Evolutionary conservation across 2,888 invertebrate species (phyloP), one percentile per base, ranked within the genome.

Genomic region (Stomorhina lunata): DNA sequence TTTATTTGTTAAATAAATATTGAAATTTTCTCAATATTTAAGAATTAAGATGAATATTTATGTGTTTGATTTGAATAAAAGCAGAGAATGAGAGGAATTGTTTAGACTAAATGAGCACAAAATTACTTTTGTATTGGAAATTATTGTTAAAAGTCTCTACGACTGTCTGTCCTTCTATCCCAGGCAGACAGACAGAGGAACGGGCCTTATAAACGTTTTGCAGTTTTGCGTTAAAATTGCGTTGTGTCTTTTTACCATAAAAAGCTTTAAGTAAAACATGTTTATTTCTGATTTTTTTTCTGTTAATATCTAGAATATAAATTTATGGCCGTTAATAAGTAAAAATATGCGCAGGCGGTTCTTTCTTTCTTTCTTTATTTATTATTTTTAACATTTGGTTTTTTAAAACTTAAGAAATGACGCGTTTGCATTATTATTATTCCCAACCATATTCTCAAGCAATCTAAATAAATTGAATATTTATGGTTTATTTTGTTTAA

Each of bases 311-410:
- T 79, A 61, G 63, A 68, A 77, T 72, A 68, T 25, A 53, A 59
- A 69, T 80, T 20, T 63, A 69, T 72, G 81, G 22, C 71, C 59
- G 77, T 66, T 77, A 72, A 81, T 61, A 57, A 79, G 40, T 32
- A 77, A 61, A 57, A 81, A 77, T 66, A 66, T 81, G 81, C 77
- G 81, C 71, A 77, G 81, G 79, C 80, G 80, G 53, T 75, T 73
- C 50, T 80, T 79, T 65, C 22, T 57, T 79, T 80, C 32, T 20
- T 45, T 55, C 40, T 48, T 32, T 4, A 12, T 45, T 48, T 29
- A n/a, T 32, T 53, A 9, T n/a, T 3, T 55, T 45, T 57, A n/a
- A n/a, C 34, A 20, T 32, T 63, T 63, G 27, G 17, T 68, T 20
- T 45, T 22, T 27, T 50, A 17, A 59, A 40, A 7, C 12, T 55